Base-by-base conservation (phyloP, 2,888 invertebrate species). In the Plagiodera versicolora region DNA sequence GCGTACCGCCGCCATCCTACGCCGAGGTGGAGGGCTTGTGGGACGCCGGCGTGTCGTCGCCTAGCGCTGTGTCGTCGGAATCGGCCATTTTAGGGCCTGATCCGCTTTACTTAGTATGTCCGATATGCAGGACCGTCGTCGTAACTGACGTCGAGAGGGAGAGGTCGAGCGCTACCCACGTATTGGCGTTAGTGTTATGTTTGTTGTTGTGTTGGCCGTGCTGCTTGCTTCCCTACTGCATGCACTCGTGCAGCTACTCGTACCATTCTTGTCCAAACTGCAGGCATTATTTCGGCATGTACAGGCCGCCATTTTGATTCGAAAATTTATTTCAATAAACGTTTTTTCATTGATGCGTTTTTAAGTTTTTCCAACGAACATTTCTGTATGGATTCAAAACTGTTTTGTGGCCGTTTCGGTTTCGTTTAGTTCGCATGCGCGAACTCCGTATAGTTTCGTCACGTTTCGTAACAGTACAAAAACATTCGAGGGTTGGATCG, bases 141-240 rank as follows among this genome's bases (percentile, higher is more conserved):
- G 65, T 77, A 19, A 80, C 79, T 0, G 69, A 72, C 30, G 73
- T 74, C 10, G 71, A 74, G 20, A 66, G 70, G 2, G 73, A 75
- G 60, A 58, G 77, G 61, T 77, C 79, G 14, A 71, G 71, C 55
- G 59, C 77, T 39, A 75, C 79, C 2, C 79, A 80, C 63, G 66
- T 77, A 54, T 70, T 76, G 2, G 79, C 79, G 1, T 35, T 78
- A n/a, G 71, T 75, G n/a, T 56, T 80, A 53, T 80, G 77, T 62
- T 51, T 80, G 4, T 79, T 76, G 60, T 73, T 78, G 8, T 80
- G 80, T 66, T 80, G 80, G 80, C 80, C 80, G 0, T 80, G 79
- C 65, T 79, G 79, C 59, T 61, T 80, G 9, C 60, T 80, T 48
- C 80, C 80, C 0, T 79, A 79, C 63, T 79, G 77, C 54, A 68